Base-by-base conservation (phyloP, 2,888 invertebrate genomes). In the Pachycephus smyrnensis region DNA sequence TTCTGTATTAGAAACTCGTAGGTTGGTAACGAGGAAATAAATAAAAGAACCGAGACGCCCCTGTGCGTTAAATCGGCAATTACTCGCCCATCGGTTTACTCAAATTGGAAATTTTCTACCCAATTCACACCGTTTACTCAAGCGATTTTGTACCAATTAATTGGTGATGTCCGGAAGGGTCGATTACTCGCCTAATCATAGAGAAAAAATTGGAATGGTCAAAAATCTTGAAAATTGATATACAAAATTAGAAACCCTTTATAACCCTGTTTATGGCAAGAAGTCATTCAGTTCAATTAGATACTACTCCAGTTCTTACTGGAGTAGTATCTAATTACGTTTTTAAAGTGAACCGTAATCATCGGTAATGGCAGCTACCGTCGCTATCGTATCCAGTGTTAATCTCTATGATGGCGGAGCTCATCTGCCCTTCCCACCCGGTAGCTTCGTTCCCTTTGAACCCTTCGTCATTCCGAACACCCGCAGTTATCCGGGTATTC, bases 21-120 rank as follows among this genome's bases (percentile, higher is more conserved):
- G 55, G 55, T 9, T 2, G 55, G 55, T 55, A 55, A 55, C 55
- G 23, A 55, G 55, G 9, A 55, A 55, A 55, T 55, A 55, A 55
- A 23, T 55, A 83, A 86, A 85, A 86, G 82, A 55, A 84, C 82
- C 76, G 81, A 79, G 79, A 83, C 81, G 73, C 78, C 77, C 73
- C 84, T 83, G 23, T 23, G 55, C 55, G 84, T 86, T 86, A 84
- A 88, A 88, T 86, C 80, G 79, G 35, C 83, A 79, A 87, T 88
- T 89, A 89, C 81, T 80, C 85, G 86, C 83, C 81, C 81, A 78
- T 81, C 81, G 78, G 77, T 85, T 86, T 82, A 76, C 78, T 73
- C 75, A 83, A 87, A 85, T 86, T 82, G 80, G 80, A 86, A 84
- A 87, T 88, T 88, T 88, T 87, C 85, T 84, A 85, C 87, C 80